Evolutionary conservation across 2,888 invertebrate genomes (phyloP), one percentile per base, ranked within the genome.

Genomic region (Drosophila limbata): DNA sequence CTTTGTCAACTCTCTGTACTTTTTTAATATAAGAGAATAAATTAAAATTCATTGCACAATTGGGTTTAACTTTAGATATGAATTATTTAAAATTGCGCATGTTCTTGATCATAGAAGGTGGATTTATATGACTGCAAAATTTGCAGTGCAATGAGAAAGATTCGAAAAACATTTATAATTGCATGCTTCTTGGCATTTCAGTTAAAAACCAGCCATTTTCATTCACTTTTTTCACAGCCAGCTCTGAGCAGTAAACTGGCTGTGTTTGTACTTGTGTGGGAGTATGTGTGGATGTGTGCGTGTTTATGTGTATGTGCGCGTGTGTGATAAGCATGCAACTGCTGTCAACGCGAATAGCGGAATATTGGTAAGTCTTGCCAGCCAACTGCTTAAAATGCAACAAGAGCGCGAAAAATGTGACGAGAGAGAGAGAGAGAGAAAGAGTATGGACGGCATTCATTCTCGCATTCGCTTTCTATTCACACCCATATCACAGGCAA

Each of bases 371-470:
- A 69, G 64, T 55, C 42, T 28, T 37, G 51, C 37, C 62, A 50
- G 40, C 17, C 50, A 63, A 62, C 87, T 86, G 86, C 71, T 89
- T 85, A 82, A 89, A 87, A 87, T 89, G 84, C 88, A 85, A 67
- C 85, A 89, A 67, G 61, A 64, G 55, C 44, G 77, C 69, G 64
- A 67, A 64, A 61, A 45, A 8, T 21, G 44, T n/a, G 15, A 45
- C 17, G 9, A 4, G 15, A n/a, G 25, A 17, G 5, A 19, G 15
- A 21, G 25, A 28, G 28, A 10, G 15, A 10, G 15, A 28, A 15
- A 28, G 15, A 21, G 5, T 2, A 47, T 21, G 47, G 5, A 8
- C 39, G 37, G 13, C 39, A 33, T 59, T 53, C 44, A 59, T 55
- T 45, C 10, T 65, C 21, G n/a, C 28, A n/a, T 15, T 19, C 39